Conservation (phyloP, 2,888 invertebrate genomes). For the Drosophila birchii region DNA sequence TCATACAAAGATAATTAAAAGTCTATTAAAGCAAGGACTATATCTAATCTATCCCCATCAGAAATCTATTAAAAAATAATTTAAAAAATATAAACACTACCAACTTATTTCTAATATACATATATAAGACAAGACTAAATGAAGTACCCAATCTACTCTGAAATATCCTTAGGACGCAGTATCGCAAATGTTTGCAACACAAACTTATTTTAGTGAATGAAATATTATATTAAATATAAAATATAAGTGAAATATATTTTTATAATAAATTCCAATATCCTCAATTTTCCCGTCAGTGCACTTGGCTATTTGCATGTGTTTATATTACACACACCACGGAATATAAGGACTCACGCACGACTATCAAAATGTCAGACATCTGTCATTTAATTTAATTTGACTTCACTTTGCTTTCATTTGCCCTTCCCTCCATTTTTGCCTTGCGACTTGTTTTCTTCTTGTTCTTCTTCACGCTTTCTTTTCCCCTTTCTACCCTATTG, state of each 20-base stretch:
- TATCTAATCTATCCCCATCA: neutral
- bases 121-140: no score
- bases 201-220: no score
- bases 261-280: no score
- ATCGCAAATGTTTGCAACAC: no score
- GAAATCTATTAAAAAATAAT: no score
- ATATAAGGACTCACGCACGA: slow-evolving; percentile 45
- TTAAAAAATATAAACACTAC: no score
- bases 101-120: no score
- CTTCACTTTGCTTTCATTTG: slow-evolving; percentile 78
- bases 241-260: neutral
- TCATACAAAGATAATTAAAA: no score
- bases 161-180: no score
- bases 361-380: slow-evolving; percentile 79
- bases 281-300: slow-evolving; percentile 14
- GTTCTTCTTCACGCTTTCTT: slow-evolving; percentile 27
- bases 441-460: slow-evolving; percentile 1
- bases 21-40: no score
- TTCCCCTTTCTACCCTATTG: slow-evolving; percentile 28
- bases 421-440: slow-evolving; percentile 38
- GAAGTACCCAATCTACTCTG: no score
- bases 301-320: slow-evolving; percentile 60
- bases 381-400: slow-evolving; percentile 81
- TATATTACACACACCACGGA: slow-evolving; percentile 40
- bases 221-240: neutral